These are phyloP conservation scores for Corvus moneduloides DNA, from an alignment of 2,113 vertebrate genomes.

Conservation along the genomic window DNA sequence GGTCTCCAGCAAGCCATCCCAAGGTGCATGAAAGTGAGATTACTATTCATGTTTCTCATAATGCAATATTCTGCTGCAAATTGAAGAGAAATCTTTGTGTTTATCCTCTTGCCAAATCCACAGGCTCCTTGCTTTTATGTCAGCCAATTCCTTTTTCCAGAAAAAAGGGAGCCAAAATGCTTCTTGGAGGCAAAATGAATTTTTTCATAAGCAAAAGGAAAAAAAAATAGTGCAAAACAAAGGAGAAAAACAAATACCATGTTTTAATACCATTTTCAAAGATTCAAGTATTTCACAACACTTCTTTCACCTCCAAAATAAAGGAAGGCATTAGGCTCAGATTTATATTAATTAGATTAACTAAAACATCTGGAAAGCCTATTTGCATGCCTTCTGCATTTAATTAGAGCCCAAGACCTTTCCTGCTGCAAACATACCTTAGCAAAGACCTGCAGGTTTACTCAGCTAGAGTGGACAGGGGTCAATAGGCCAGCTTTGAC, in stretches of 20 bases:
- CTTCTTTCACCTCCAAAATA: not conserved
- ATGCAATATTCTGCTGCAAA: not conserved
- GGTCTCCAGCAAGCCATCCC: not conserved
- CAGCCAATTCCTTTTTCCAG: not conserved
- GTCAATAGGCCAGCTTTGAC: not conserved
- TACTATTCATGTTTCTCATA: not conserved
- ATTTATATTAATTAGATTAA: not conserved
- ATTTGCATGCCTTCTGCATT: not conserved
- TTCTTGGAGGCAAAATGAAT: not conserved
- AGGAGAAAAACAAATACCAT: not conserved
- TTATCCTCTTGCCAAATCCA: slow-evolving; percentile 22
- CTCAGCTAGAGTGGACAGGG: not conserved
- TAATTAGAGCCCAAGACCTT: not conserved
- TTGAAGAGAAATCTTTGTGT: not conserved
- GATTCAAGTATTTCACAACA: not conserved
- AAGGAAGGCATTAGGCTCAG: not conserved
- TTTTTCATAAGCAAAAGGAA: not conserved
- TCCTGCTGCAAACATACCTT: not conserved
- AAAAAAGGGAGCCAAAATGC: not conserved
- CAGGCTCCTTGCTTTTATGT: slow-evolving; percentile 9
- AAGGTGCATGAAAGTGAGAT: not conserved
- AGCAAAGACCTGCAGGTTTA: not conserved
- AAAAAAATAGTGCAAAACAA: not conserved
- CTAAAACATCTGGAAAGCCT: not conserved
- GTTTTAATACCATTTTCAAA: not conserved